Percentiles rank a stretch among this genome's conserved stretches.
These are phyloP conservation scores for Lochmaea capreae DNA, from an alignment of 2,888 invertebrate genomes.

Conservation along the genomic window DNA sequence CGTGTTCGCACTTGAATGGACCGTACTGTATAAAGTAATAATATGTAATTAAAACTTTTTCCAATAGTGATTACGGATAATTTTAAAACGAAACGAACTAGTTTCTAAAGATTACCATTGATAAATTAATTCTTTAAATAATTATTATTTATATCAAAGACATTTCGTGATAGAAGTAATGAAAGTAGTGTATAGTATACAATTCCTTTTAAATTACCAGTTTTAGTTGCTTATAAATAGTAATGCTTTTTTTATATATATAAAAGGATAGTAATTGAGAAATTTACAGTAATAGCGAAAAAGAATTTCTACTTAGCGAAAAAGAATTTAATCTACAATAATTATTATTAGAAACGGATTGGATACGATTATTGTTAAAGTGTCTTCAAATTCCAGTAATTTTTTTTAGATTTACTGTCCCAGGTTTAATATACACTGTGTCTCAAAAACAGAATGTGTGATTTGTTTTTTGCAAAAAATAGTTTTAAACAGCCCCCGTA, in stretches of 20 bases:
- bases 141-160: not conserved
- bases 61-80: not conserved
- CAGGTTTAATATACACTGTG: too few relatives aligned
- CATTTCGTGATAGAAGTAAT: not conserved
- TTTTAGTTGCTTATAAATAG: not conserved
- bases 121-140: not conserved
- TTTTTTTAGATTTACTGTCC: too few relatives aligned
- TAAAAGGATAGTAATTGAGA: not conserved
- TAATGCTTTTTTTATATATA: not conserved
- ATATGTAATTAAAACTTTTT: constrained; percentile 6
- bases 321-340: too few relatives aligned
- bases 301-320: not conserved
- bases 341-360: too few relatives aligned
- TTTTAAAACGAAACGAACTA: not conserved
- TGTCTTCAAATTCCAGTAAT: too few relatives aligned
- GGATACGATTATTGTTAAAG: too few relatives aligned
- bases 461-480: too few relatives aligned
- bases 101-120: not conserved
- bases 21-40: not conserved
- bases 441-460: too few relatives aligned
- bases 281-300: not conserved
- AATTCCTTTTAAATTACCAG: not conserved
- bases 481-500: too few relatives aligned
- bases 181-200: not conserved
- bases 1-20: too few relatives aligned